Percentiles rank a stretch among this genome's conserved stretches.
These are phyloP conservation scores for Metopia argyrocephala DNA, from an alignment of 2,888 invertebrate genomes.

Conservation along the genomic window DNA sequence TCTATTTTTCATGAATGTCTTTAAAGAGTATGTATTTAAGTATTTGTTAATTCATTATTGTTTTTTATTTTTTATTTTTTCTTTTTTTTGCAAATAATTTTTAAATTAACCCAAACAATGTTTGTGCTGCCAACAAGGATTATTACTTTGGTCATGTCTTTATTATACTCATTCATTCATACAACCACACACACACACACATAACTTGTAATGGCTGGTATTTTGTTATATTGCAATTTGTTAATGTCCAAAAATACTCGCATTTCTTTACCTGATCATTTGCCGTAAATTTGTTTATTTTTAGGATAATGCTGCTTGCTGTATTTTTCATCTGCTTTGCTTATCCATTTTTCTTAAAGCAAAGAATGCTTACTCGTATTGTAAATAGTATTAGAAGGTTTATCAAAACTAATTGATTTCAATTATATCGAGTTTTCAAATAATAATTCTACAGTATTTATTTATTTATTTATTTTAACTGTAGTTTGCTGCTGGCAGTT, in stretches of 20 bases:
- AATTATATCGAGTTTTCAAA: conserved; percentile 61
- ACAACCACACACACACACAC: too few species aligned
- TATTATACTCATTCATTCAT: too few species aligned
- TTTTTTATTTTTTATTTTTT: neutral
- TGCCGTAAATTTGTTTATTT: conserved; percentile 57
- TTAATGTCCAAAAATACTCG: too few species aligned
- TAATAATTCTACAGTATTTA: conserved; percentile 29
- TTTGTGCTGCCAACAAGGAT: conserved; percentile 57
- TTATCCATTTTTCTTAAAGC: neutral
- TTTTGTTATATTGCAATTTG: neutral
- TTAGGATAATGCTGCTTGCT: conserved; percentile 47
- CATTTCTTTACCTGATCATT: conserved; percentile 37
- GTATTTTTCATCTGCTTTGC: conserved; percentile 21
- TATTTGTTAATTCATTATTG: neutral
- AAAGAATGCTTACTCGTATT: conserved; percentile 51
- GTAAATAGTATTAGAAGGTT: conserved; percentile 73
- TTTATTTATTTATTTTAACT: too few species aligned
- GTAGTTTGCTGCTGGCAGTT: too few species aligned
- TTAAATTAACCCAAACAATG: conserved; percentile 35
- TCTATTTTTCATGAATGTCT: conserved; percentile 1
- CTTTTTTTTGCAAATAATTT: conserved; percentile 36
- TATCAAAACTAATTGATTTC: conserved; percentile 75
- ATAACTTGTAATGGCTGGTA: too few species aligned
- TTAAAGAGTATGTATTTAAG: neutral
- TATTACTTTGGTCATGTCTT: conserved; percentile 36